Evolutionary conservation across 2,113 vertebrate genomes (phyloP), one percentile per base, ranked within the genome.

Genomic region (Paralichthys olivaceus): DNA sequence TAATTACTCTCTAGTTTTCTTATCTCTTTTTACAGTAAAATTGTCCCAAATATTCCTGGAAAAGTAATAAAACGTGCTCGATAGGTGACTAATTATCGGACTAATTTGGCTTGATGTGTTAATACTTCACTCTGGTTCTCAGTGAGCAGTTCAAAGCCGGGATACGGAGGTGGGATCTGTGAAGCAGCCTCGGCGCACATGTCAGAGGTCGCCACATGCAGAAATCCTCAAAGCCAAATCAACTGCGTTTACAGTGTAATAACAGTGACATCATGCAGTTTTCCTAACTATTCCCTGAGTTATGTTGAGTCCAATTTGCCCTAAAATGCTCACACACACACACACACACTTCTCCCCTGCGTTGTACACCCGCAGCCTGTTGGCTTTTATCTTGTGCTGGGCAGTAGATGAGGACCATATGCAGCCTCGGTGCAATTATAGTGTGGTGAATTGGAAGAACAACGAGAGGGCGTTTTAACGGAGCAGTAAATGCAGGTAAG

Each of bases 401-500:
- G 69, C 79, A 58, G 69, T 65, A 92, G 92, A 93, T 93, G 84
- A 91, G 88, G 88, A 91, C 86, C 92, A 94, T 87, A 86, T 93
- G 91, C 76, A 86, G 84, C 71, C 84, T 32, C 80, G 47, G 82
- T 65, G 79, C 85, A 91, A 90, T 89, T 87, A 90, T 59, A 70
- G 82, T 67, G 83, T 71, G 84, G 81, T 89, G 90, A 93, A 93
- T 87, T 66, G 82, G 86, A 89, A 85, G 83, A 85, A 86, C 89
- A 93, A 93, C 90, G 90, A 84, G 75, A 85, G 70, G 75, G 84
- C 54, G 64, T 87, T 91, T 92, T 92, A 89, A 92, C 89, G 45
- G 89, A 80, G 89, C 90, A 82, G 85, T 93, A 93, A 92, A 92
- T 62, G 87, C 91, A 93, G 91, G 91, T 93, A 90, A 72, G 78